Conservation (phyloP, 2,888 invertebrate species). For the Cataglyphis livida region DNA sequence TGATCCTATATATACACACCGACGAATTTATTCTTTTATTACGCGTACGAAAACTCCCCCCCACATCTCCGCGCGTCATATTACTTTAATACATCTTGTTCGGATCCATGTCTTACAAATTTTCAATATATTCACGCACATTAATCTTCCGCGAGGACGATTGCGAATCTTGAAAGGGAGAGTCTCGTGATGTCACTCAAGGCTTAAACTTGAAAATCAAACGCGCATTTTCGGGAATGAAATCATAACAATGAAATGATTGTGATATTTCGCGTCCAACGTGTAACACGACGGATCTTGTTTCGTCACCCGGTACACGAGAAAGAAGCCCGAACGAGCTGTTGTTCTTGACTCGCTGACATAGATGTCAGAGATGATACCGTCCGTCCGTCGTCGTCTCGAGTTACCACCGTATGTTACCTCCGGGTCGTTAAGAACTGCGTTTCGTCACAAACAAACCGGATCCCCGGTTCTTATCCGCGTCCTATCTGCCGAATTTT, state of each 20-base stretch:
- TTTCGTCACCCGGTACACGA: slow-evolving; percentile 61
- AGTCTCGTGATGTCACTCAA: background rate
- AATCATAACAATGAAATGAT: background rate
- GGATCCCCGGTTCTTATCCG: slow-evolving; percentile 42
- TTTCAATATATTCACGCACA: slow-evolving; percentile 50
- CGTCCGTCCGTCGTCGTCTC: slow-evolving; percentile 77
- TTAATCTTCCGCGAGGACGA: slow-evolving; percentile 1
- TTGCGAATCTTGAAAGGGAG: background rate
- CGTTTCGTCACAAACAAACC: slow-evolving; percentile 75
- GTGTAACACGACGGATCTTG: slow-evolving; percentile 48
- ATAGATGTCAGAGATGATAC: slow-evolving; percentile 82
- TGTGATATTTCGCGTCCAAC: background rate
- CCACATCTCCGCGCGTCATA: slow-evolving; percentile 63
- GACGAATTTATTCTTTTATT: slow-evolving; percentile 82
- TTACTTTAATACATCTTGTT: slow-evolving; percentile 65
- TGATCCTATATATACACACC: slow-evolving; percentile 78
- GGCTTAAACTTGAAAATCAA: background rate
- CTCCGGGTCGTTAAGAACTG: slow-evolving; percentile 73
- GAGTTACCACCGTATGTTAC: slow-evolving; percentile 78
- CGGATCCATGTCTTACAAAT: slow-evolving; percentile 56
- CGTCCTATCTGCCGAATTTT: slow-evolving; percentile 63
- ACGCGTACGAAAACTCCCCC: slow-evolving; percentile 63
- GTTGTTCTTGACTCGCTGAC: slow-evolving; percentile 78
- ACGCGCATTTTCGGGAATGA: background rate
- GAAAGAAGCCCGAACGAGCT: slow-evolving; percentile 48